Percentiles rank a stretch among this genome's conserved stretches.
Evolutionary conservation across 2,888 invertebrate genomes (phyloP).

Genomic region (Merodon equestris): DNA sequence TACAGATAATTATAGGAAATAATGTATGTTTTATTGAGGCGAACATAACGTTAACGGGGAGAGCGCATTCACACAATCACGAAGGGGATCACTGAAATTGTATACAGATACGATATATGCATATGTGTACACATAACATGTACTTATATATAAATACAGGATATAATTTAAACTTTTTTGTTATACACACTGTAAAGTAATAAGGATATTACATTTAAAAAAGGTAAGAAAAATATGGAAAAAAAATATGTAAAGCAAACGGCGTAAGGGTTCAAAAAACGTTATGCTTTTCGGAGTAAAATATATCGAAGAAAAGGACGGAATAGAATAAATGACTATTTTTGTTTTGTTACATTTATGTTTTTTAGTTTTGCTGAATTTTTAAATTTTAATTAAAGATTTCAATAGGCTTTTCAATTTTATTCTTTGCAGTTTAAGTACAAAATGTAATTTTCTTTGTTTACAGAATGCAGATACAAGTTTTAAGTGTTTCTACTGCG

Average conservation of each 20-base stretch:
- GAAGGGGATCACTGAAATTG: conserved; percentile 64
- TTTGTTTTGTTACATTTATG: conserved; percentile 3
- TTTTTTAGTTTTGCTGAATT: conserved; percentile 38
- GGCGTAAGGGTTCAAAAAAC: conserved; percentile 19
- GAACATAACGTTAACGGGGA: conserved; percentile 59
- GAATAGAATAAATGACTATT: conserved; percentile 21
- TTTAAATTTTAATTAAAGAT: conserved; percentile 5
- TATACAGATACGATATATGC: conserved; percentile 52
- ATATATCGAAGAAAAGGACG: conserved; percentile 35
- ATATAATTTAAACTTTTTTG: conserved; percentile 26
- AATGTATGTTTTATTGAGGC: conserved; percentile 46
- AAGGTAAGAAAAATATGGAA: conserved; percentile 10
- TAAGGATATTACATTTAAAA: too few relatives aligned
- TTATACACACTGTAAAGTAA: conserved; percentile 50
- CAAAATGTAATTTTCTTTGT: conserved; percentile 1
- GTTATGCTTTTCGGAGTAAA: conserved; percentile 13
- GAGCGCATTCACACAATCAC: conserved; percentile 65
- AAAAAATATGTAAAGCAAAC: conserved; percentile 10
- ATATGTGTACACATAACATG: conserved; percentile 13
- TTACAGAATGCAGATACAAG: conserved; percentile 33
- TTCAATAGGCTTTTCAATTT: too few relatives aligned
- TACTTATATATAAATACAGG: conserved; percentile 26
- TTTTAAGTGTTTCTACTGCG: conserved; percentile 33
- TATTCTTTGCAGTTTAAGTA: too few relatives aligned
- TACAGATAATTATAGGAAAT: conserved; percentile 55